Percentiles rank a stretch among this genome's conserved stretches.
Conservation (phyloP, 2,888 invertebrate genomes). For the Caenorhabditis wallacei region DNA sequence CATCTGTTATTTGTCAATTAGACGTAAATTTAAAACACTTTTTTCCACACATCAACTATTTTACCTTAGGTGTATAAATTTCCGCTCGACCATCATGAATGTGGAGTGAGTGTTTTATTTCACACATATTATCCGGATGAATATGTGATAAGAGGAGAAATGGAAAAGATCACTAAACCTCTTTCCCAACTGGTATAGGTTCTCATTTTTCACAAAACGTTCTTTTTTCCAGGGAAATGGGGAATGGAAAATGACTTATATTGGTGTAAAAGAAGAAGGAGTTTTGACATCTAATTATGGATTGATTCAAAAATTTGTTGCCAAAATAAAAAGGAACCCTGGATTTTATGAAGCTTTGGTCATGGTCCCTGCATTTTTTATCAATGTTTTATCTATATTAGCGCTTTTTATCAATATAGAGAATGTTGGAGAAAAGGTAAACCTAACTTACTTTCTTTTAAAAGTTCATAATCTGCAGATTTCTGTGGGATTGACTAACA, state of each 20-base stretch:
- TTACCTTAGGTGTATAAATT: constrained; percentile 21
- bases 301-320: constrained; percentile 26
- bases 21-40: not conserved
- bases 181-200: constrained; percentile 28
- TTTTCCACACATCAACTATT: not conserved
- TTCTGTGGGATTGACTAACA: constrained; percentile 61
- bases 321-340: constrained; percentile 50
- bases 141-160: constrained; percentile 20
- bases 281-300: not conserved
- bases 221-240: constrained; percentile 45
- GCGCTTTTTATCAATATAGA: constrained; percentile 51
- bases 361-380: constrained; percentile 59
- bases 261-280: constrained; percentile 24
- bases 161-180: constrained; percentile 11
- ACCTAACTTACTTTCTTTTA: not conserved
- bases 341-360: constrained; percentile 58
- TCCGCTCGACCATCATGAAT: constrained; percentile 44
- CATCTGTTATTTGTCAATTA: constrained; percentile 44
- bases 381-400: constrained; percentile 53
- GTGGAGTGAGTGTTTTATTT: constrained; percentile 50
- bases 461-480: too few species aligned
- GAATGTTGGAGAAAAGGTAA: constrained; percentile 18
- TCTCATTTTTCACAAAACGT: too few species aligned
- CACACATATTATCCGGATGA: constrained; percentile 47
- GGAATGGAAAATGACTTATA: constrained; percentile 57